A percentile compares a stretch with the other conserved stretches of the same genome.
These are phyloP conservation scores for Chrysolina americana DNA, from an alignment of 2,888 invertebrate genomes.

Conservation along the genomic window DNA sequence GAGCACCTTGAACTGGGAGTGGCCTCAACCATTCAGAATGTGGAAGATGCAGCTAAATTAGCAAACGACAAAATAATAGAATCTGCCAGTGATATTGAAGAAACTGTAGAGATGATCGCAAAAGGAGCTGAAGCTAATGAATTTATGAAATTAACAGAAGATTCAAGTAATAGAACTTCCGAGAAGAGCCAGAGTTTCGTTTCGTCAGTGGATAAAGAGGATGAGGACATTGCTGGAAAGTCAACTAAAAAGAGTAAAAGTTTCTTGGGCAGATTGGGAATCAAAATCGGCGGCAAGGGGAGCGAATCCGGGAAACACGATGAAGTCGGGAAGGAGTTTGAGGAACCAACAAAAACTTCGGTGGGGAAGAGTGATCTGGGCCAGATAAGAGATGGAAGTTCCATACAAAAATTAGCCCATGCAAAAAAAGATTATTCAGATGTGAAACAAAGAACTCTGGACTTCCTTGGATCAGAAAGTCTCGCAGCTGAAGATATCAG, in stretches of 20 bases:
- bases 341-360: background rate
- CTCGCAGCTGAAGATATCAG: constrained; percentile 32
- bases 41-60: constrained; percentile 42
- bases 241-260: constrained; percentile 37
- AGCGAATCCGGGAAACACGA: constrained; percentile 38
- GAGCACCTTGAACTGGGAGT: constrained; percentile 34
- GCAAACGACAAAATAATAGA: background rate
- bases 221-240: constrained; percentile 18
- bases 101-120: background rate
- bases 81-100: background rate
- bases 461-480: constrained; percentile 52
- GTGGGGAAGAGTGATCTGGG: background rate
- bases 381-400: constrained; percentile 31
- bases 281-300: constrained; percentile 43
- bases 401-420: constrained; percentile 41
- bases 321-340: constrained; percentile 16
- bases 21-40: constrained; percentile 47
- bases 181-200: background rate
- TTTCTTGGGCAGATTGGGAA: constrained; percentile 41
- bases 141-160: background rate
- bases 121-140: constrained; percentile 39
- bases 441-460: constrained; percentile 50
- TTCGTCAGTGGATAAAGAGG: background rate
- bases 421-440: constrained; percentile 26
- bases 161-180: background rate